Evolutionary conservation across 2,113 vertebrate genomes (phyloP).

Genomic region (Sander lucioperca): DNA sequence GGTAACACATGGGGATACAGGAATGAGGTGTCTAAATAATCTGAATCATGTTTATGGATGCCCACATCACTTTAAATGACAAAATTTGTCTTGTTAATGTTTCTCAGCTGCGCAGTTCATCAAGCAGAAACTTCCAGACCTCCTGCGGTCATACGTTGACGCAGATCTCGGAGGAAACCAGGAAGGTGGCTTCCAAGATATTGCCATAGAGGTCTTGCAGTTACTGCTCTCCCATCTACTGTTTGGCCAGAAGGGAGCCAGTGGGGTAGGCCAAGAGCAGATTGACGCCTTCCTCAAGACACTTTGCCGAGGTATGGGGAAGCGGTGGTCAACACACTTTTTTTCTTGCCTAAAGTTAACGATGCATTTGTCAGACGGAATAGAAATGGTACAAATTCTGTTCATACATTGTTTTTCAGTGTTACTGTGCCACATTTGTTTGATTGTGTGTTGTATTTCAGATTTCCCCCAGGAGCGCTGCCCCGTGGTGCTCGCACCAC

Average conservation of each 20-base stretch:
- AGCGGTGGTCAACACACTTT: not conserved
- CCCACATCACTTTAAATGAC: not conserved
- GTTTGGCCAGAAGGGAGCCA: slow-evolving; percentile 98
- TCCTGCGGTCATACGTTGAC: slow-evolving; percentile 98
- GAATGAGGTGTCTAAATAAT: not conserved
- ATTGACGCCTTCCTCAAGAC: slow-evolving; percentile 99
- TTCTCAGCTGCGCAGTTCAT: slow-evolving; percentile 93
- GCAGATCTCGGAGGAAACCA: slow-evolving; percentile 98
- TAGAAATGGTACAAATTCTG: not conserved
- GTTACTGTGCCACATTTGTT: not conserved
- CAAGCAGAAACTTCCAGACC: slow-evolving; percentile 99
- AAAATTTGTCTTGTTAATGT: not conserved
- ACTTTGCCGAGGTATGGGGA: slow-evolving; percentile 93
- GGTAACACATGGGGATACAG: not conserved
- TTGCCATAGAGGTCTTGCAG: slow-evolving; percentile 99
- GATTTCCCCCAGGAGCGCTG: slow-evolving; percentile 99
- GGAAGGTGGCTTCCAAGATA: slow-evolving; percentile 99
- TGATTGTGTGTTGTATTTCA: slow-evolving; percentile 62
- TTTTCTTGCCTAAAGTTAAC: not conserved
- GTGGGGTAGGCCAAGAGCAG: slow-evolving; percentile 98
- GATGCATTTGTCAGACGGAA: not conserved
- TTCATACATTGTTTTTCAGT: not conserved
- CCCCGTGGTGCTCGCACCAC: slow-evolving; percentile 99
- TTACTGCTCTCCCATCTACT: slow-evolving; percentile 99
- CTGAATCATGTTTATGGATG: not conserved